Conservation (phyloP, 2,797 vertebrate genomes). For the Trachurus trachurus region DNA sequence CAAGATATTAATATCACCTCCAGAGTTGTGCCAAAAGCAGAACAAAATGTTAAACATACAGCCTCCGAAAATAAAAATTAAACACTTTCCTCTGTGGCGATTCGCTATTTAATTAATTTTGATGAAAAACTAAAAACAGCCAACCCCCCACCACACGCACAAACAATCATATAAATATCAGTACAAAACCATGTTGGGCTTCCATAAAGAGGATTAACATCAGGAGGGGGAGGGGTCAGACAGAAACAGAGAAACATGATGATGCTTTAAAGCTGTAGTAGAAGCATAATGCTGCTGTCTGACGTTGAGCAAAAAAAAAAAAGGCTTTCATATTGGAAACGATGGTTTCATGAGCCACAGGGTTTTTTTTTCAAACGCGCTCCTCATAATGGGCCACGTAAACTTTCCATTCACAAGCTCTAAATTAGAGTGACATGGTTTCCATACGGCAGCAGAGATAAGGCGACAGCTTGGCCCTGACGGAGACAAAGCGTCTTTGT, state of each 20-base stretch:
- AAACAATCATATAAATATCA: conserved; percentile 27
- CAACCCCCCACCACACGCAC: background rate
- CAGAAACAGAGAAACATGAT: background rate
- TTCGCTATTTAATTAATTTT: conserved; percentile 56
- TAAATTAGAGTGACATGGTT: conserved; percentile 53
- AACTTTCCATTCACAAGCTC: conserved; percentile 36
- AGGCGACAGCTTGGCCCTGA: background rate
- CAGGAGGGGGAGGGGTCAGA: conserved; percentile 6
- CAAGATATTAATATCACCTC: conserved; percentile 56
- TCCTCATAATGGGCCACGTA: conserved; percentile 13
- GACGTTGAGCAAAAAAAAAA: conserved; percentile 4
- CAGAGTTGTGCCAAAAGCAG: conserved; percentile 29
- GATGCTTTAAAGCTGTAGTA: background rate
- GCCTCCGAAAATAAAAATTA: conserved; percentile 14
- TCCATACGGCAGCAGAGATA: conserved; percentile 52
- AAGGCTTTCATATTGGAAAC: background rate
- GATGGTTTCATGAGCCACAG: conserved; percentile 14
- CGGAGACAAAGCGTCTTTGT: conserved; percentile 7
- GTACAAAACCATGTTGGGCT: conserved; percentile 38
- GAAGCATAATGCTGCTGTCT: background rate
- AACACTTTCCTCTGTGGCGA: conserved; percentile 8
- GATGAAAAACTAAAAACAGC: conserved; percentile 37
- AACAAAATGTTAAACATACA: conserved; percentile 14
- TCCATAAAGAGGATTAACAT: conserved; percentile 56
- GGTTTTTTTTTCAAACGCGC: conserved; percentile 11